Evolutionary conservation across 2,888 invertebrate genomes (phyloP), one percentile per base, ranked within the genome.

Genomic region (Luperina testacea): DNA sequence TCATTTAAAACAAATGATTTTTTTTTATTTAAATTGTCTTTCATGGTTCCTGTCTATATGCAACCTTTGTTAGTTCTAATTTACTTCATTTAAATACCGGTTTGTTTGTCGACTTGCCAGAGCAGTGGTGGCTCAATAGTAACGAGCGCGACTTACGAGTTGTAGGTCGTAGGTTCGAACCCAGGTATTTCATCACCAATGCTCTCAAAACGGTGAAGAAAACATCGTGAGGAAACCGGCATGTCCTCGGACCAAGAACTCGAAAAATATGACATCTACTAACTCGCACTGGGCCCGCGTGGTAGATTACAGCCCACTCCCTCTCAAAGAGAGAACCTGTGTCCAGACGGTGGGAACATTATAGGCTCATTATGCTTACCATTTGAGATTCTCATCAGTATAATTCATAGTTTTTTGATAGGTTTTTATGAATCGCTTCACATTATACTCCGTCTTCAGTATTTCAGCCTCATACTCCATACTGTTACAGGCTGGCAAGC

Each of bases 391-490:
- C 6, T 32, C 24, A 1, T 45, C 9, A 38, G 15, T 2, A 42
- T 0, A 0, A 13, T 80, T 67, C 0, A 0, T 0, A 57, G 61
- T 6, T 27, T 70, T 20, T 3, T 2, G 11, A 0, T 51, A 15
- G 0, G 0, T 45, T 61, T 80, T 68, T 0, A 82, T n/a, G 3
- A 81, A 67, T 67, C 20, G 38, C 11, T 78, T 81, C 0, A 84
- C 13, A 38, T 97, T 95, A 81, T 97, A 97, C 71, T 97, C 96
- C 0, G 97, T 97, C 88, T 97, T 97, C 0, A 98, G 97, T 13
- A 97, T 97, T 91, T 98, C 98, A 0, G 97, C 97, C 81, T 97
- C 97, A 87, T 98, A 98, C 0, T 96, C 95, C n/a, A 98, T 94
- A 0, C 97, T 97, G 3, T 97, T 97, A 89, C 98, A 98, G 0